These are phyloP conservation scores for Indicator indicator DNA, from an alignment of 2,113 vertebrate species.

Conservation along the genomic window DNA sequence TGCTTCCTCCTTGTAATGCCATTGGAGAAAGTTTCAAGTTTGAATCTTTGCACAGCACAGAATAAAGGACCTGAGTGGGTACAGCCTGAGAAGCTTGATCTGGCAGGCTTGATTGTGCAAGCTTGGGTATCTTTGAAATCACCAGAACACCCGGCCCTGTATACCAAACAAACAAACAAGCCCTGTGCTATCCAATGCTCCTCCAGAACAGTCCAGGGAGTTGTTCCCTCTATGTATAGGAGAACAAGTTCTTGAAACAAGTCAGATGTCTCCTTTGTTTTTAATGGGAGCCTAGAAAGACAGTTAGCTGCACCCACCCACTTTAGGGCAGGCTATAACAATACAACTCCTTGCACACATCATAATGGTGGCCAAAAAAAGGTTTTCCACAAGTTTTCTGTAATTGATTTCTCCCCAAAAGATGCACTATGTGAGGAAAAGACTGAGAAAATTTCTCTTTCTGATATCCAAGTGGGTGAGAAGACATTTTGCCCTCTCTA, in stretches of 20 bases:
- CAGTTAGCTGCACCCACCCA: not conserved
- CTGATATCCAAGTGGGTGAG: not conserved
- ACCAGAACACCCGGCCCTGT: not conserved
- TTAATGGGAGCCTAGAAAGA: not conserved
- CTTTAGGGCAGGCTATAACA: not conserved
- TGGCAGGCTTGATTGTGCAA: not conserved
- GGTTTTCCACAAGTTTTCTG: not conserved
- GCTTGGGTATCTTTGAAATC: not conserved
- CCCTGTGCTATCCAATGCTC: not conserved
- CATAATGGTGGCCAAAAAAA: not conserved
- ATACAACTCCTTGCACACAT: not conserved
- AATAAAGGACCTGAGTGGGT: not conserved
- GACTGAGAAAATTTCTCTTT: not conserved
- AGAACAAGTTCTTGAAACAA: not conserved
- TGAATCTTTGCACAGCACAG: not conserved
- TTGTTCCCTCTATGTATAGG: rapidly evolving
- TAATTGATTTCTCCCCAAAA: not conserved
- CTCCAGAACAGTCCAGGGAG: not conserved
- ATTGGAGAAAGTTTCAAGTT: not conserved
- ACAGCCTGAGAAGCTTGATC: not conserved
- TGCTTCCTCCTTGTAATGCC: not conserved
- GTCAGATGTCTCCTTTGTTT: not conserved
- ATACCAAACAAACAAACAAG: not conserved
- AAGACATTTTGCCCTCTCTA: not conserved
- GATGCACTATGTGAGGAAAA: not conserved